Evolutionary conservation across 2,797 vertebrate genomes (phyloP).

Genomic region (Pantherophis vulpinus): DNA sequence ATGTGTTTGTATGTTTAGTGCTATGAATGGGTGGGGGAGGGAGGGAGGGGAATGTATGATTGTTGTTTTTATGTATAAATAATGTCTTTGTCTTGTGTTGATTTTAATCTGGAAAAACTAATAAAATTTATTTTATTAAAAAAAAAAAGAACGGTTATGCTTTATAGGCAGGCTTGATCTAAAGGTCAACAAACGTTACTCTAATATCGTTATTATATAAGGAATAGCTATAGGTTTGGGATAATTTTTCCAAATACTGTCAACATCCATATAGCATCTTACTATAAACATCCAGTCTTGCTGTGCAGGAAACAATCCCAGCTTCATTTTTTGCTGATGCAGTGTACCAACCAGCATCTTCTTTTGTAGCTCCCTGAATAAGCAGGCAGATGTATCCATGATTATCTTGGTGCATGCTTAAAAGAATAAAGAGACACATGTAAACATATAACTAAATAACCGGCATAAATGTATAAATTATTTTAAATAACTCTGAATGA

Average conservation of each 20-base stretch:
- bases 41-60: too few species aligned
- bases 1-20: too few species aligned
- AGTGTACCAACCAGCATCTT: slow-evolving; percentile 96
- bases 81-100: too few species aligned
- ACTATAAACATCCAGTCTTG: slow-evolving; percentile 91
- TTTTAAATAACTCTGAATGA: background rate
- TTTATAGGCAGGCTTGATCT: background rate
- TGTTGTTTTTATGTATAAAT: too few species aligned
- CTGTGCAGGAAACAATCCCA: slow-evolving; percentile 94
- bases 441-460: slow-evolving; percentile 6
- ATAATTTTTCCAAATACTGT: background rate
- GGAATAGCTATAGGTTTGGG: background rate
- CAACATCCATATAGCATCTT: slow-evolving; percentile 59
- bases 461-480: background rate
- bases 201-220: background rate
- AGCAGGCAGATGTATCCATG: slow-evolving; percentile 97
- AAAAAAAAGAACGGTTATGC: background rate
- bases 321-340: slow-evolving; percentile 98
- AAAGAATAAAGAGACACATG: slow-evolving; percentile 32
- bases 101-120: too few species aligned
- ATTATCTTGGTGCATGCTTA: slow-evolving; percentile 98
- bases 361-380: slow-evolving; percentile 93
- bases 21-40: too few species aligned
- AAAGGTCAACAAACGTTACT: background rate
- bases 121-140: too few species aligned